Conservation (phyloP, 1,140 invertebrate species). For the Heliconius nattereri region DNA sequence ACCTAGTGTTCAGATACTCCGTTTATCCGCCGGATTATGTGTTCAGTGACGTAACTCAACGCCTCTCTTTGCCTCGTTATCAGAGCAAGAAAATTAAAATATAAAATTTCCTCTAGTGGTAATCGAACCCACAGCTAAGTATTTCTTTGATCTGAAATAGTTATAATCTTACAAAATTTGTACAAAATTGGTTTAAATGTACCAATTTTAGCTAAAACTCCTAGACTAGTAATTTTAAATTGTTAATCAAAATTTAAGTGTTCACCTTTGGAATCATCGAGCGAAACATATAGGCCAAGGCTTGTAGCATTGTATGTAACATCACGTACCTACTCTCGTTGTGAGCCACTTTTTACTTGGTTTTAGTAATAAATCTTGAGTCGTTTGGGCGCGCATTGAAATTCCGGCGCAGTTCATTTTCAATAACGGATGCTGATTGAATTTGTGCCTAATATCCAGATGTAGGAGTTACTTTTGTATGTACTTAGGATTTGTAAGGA, state of each 20-base stretch:
- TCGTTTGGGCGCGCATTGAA: constrained; percentile 48
- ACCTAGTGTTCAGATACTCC: background rate
- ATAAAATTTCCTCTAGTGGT: no score
- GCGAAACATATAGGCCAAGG: constrained; percentile 58
- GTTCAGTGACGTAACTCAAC: no score
- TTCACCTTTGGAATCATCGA: constrained; percentile 55
- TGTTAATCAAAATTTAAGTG: constrained; percentile 46
- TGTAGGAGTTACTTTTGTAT: constrained; percentile 8
- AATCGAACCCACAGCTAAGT: no score
- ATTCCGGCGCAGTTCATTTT: constrained; percentile 52
- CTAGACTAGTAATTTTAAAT: constrained; percentile 33
- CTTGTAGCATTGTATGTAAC: constrained; percentile 51
- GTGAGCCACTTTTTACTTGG: constrained; percentile 46
- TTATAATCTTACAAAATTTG: no score
- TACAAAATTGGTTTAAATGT: background rate
- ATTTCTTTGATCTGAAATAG: no score
- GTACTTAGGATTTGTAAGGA: background rate
- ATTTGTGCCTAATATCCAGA: constrained; percentile 43
- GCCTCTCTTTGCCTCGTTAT: no score
- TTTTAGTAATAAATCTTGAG: constrained; percentile 52
- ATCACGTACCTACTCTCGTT: constrained; percentile 52
- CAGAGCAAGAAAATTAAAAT: no score
- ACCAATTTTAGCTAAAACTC: background rate
- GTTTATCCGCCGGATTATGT: no score
- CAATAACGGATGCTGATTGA: constrained; percentile 56